Conservation (phyloP, 2,888 invertebrate genomes). For the Globia sparganii region DNA sequence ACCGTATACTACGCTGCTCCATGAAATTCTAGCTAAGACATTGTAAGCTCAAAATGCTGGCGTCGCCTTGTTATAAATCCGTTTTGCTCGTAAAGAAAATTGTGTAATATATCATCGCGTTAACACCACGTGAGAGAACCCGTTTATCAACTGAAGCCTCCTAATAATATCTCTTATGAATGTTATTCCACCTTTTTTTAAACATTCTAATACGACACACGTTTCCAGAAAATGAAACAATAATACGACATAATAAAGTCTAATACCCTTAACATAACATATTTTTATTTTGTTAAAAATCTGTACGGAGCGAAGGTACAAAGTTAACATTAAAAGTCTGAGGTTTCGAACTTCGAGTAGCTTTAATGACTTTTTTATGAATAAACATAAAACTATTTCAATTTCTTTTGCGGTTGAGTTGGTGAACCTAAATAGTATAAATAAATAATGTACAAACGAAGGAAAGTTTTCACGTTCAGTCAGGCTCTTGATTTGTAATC, state of each 20-base stretch:
- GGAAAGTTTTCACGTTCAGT: constrained; percentile 14
- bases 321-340: constrained; percentile 30
- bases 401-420: constrained; percentile 27
- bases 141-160: constrained; percentile 86
- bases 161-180: constrained; percentile 79
- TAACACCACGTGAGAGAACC: constrained; percentile 82
- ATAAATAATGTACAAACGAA: constrained; percentile 25
- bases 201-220: constrained; percentile 55
- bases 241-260: constrained; percentile 39
- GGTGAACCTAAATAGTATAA: constrained; percentile 21
- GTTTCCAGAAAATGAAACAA: constrained; percentile 55
- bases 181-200: constrained; percentile 68
- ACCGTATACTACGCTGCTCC: constrained; percentile 45
- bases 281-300: constrained; percentile 23
- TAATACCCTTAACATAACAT: constrained; percentile 35
- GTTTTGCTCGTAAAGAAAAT: constrained; percentile 87
- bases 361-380: constrained; percentile 11
- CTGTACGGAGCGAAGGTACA: constrained; percentile 2
- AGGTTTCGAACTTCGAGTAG: neutral
- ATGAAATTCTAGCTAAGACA: constrained; percentile 64
- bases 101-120: constrained; percentile 87
- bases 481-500: constrained; percentile 30
- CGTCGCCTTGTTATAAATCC: constrained; percentile 82
- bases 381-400: constrained; percentile 33
- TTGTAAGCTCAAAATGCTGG: constrained; percentile 76